Conservation (phyloP, 2,888 invertebrate genomes). For the Plemyria rubiginata region DNA sequence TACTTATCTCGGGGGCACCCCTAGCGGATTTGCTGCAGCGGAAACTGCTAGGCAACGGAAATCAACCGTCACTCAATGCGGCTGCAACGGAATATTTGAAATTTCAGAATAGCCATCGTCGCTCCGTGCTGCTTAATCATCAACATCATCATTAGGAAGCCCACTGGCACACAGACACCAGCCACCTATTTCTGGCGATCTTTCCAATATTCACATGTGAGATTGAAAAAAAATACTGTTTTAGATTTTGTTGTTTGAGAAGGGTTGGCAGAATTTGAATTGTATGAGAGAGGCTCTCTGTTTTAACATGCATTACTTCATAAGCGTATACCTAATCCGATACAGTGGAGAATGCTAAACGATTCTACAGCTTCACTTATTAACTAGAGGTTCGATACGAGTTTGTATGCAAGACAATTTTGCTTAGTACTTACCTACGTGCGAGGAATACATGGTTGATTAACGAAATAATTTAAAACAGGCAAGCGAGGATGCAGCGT, state of each 20-base stretch:
- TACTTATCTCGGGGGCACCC: slow-evolving; percentile 8
- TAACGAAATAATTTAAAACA: slow-evolving; percentile 18
- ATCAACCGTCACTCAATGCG: slow-evolving; percentile 1
- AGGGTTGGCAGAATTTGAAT: no score
- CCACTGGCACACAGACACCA: no score
- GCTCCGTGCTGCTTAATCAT: not conserved
- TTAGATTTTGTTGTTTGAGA: no score
- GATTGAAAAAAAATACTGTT: no score
- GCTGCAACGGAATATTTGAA: not conserved
- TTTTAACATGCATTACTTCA: not conserved
- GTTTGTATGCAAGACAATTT: slow-evolving; percentile 28
- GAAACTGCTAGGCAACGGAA: slow-evolving; percentile 9
- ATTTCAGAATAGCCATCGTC: not conserved
- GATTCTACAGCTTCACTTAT: slow-evolving; percentile 16
- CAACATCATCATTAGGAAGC: not conserved
- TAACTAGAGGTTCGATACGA: slow-evolving; percentile 19
- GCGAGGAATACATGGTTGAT: slow-evolving; percentile 23
- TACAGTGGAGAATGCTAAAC: slow-evolving; percentile 21
- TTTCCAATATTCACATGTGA: no score
- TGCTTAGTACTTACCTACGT: slow-evolving; percentile 24
- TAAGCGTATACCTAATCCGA: slow-evolving; percentile 5
- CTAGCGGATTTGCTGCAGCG: slow-evolving; percentile 16
- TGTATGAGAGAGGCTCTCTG: no score
- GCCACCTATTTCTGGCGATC: no score
- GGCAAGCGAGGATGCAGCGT: no score